These are phyloP conservation scores for Saturnia pavonia DNA, from an alignment of 2,888 invertebrate genomes.

Conservation along the genomic window DNA sequence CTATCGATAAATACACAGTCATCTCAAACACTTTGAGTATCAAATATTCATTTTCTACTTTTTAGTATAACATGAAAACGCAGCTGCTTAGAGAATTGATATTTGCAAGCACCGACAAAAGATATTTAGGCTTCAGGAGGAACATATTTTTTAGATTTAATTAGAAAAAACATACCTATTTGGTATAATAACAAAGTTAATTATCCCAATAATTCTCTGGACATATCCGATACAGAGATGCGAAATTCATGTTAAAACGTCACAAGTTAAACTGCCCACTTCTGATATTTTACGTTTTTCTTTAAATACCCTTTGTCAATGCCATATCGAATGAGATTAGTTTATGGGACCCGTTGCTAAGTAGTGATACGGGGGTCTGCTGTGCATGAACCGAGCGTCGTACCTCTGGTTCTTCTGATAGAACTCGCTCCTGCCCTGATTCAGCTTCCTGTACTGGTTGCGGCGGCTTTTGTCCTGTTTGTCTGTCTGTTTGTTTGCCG, in stretches of 20 bases:
- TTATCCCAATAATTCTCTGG: too few relatives aligned
- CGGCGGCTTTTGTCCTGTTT: conserved; percentile 65
- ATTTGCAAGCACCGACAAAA: background rate
- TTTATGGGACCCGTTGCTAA: conserved; percentile 77
- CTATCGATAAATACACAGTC: background rate
- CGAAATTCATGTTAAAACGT: too few relatives aligned
- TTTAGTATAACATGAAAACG: background rate
- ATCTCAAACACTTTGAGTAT: conserved; percentile 4
- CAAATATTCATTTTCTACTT: background rate
- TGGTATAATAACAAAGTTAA: too few relatives aligned
- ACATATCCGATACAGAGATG: too few relatives aligned
- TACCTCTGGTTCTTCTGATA: conserved; percentile 72
- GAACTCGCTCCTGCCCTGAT: conserved; percentile 62
- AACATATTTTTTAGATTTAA: too few relatives aligned
- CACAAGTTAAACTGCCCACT: background rate
- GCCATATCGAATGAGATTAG: conserved; percentile 37
- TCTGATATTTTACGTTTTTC: background rate
- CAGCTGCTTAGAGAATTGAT: background rate
- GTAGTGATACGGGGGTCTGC: conserved; percentile 70
- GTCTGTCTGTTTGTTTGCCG: conserved; percentile 41
- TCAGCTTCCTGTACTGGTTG: conserved; percentile 63
- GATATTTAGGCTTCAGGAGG: background rate
- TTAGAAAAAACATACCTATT: too few relatives aligned
- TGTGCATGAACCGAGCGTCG: conserved; percentile 66
- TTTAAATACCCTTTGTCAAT: background rate